phyloP scores from a whole-genome alignment of 2,113 vertebrate genomes.

The Arizona elegans region DNA sequence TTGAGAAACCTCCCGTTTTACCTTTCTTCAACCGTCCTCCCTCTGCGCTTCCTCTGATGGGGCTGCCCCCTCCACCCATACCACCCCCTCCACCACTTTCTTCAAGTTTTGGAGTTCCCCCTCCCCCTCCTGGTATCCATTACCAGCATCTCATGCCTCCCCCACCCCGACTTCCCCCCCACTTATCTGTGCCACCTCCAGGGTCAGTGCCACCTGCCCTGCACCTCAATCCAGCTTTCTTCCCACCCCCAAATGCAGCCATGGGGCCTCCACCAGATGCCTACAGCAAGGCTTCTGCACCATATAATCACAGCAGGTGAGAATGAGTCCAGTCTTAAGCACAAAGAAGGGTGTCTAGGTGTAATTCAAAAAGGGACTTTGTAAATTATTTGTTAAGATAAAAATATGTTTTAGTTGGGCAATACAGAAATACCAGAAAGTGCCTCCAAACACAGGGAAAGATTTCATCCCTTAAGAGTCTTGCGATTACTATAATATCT shows the following conservation, averaged over 20 bases:
- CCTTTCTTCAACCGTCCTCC: constrained; percentile 72
- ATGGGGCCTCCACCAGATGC: constrained; percentile 72
- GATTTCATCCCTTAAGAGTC: neutral
- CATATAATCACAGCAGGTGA: constrained; percentile 82
- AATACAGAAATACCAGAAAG: neutral
- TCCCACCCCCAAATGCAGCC: constrained; percentile 72
- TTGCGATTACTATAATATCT: neutral
- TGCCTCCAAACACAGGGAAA: neutral
- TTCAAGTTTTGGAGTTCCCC: constrained; percentile 66
- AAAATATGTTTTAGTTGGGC: neutral
- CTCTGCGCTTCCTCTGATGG: constrained; percentile 69
- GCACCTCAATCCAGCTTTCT: constrained; percentile 87
- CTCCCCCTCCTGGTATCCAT: constrained; percentile 71
- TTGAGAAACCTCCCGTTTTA: constrained; percentile 74
- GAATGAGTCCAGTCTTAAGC: constrained; percentile 19
- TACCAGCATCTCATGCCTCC: constrained; percentile 75
- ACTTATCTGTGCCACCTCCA: constrained; percentile 68
- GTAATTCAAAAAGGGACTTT: neutral
- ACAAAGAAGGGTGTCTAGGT: neutral
- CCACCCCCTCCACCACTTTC: constrained; percentile 65
- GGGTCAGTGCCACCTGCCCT: constrained; percentile 76
- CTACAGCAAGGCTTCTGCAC: constrained; percentile 73
- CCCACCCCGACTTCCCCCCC: constrained; percentile 75
- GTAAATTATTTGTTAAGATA: neutral
- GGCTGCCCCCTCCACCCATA: constrained; percentile 64